A percentile compares a stretch with the other conserved stretches of the same genome.
phyloP scores from a whole-genome alignment of 2,888 invertebrate species.

The Unio pictorum region DNA sequence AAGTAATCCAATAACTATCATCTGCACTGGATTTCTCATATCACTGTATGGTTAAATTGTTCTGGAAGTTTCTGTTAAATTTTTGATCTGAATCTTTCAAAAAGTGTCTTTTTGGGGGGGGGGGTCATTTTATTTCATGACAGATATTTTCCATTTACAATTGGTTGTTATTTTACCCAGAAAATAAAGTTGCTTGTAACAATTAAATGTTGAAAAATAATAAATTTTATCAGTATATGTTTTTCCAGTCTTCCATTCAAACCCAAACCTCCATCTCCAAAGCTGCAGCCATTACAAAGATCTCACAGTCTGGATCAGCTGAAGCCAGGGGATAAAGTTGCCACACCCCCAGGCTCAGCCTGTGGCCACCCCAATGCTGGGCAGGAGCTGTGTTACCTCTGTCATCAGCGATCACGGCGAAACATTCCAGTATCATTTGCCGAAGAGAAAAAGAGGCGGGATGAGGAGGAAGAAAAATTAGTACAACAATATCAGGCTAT shows the following conservation, averaged over 20 bases:
- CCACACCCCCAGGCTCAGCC: slow-evolving; percentile 40
- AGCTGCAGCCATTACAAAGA: slow-evolving; percentile 49
- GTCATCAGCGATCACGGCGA: slow-evolving; percentile 69
- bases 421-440: slow-evolving; percentile 69
- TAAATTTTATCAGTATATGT: background rate
- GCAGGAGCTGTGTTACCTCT: slow-evolving; percentile 71
- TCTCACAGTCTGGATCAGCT: slow-evolving; percentile 50
- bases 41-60: too few species aligned
- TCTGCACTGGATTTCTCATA: too few species aligned
- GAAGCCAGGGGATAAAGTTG: slow-evolving; percentile 28
- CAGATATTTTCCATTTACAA: too few species aligned
- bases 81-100: too few species aligned
- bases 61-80: too few species aligned
- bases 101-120: too few species aligned
- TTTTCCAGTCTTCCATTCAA: slow-evolving; percentile 19
- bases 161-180: too few species aligned
- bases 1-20: too few species aligned
- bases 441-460: slow-evolving; percentile 62
- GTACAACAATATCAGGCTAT: slow-evolving; percentile 69
- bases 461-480: slow-evolving; percentile 68
- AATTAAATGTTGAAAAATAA: background rate
- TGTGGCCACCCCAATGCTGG: slow-evolving; percentile 70
- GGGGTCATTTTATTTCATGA: too few species aligned
- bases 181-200: too few species aligned
- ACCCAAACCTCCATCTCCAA: slow-evolving; percentile 36